phyloP scores from a whole-genome alignment of 2,113 vertebrate species.

The Amazona guildingii region DNA sequence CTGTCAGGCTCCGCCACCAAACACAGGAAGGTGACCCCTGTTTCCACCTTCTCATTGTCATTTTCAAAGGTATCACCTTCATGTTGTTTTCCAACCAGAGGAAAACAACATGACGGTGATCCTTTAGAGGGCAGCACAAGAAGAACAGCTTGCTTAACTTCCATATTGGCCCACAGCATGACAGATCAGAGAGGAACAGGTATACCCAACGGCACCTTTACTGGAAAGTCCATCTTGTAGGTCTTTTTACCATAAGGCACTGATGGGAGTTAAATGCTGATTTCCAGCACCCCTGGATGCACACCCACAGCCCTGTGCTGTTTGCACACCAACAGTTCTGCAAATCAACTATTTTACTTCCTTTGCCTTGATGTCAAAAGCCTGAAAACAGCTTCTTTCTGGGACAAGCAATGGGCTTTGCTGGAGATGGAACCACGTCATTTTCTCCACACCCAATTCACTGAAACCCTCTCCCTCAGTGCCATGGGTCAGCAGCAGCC shows the following conservation, averaged over 20 bases:
- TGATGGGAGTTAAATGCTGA: neutral
- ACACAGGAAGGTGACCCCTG: rapidly evolving
- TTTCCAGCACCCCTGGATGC: neutral
- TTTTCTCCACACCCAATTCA: neutral
- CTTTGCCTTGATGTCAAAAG: neutral
- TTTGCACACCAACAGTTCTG: neutral
- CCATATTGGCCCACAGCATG: neutral
- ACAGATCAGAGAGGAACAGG: neutral
- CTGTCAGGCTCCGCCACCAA: neutral
- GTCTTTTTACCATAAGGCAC: rapidly evolving
- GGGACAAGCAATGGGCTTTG: neutral
- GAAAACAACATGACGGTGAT: neutral
- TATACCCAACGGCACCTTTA: neutral
- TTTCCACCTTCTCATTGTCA: neutral
- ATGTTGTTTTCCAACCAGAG: neutral
- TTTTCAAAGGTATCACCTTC: neutral
- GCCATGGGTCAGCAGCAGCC: neutral
- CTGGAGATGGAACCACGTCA: neutral
- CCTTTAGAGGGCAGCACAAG: neutral
- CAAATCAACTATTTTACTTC: neutral
- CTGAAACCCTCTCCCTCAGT: neutral
- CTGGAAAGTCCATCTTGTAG: neutral
- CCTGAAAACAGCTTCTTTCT: conserved; percentile 1
- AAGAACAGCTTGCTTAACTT: neutral
- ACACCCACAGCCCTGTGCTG: neutral